Conservation (phyloP, 64 coral and sea anemone species). For the Orbicella faveolata region DNA sequence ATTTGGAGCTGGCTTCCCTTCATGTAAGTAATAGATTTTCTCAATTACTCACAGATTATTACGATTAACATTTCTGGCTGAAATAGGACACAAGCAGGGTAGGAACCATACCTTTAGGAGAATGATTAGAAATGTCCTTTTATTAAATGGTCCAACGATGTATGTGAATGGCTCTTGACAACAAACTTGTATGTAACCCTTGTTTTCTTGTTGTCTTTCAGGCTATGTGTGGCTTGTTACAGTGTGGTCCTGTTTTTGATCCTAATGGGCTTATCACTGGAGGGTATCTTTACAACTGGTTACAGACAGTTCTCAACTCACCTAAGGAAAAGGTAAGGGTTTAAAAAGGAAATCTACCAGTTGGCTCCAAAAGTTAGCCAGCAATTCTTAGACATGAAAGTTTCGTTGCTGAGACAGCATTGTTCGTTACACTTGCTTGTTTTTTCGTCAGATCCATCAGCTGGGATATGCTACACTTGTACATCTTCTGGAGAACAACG, state of each 20-base stretch:
- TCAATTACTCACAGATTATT: no score
- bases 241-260: constrained; percentile 93
- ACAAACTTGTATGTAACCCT: neutral
- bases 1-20: constrained; percentile 92
- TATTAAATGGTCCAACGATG: no score
- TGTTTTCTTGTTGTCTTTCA: constrained; percentile 32
- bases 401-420: no score
- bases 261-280: constrained; percentile 56
- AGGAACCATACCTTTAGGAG: no score
- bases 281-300: constrained; percentile 94
- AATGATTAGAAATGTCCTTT: no score
- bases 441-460: constrained; percentile 73
- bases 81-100: no score
- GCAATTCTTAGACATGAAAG: no score
- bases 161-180: no score
- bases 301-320: constrained; percentile 84
- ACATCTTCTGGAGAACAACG: constrained; percentile 84
- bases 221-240: constrained; percentile 92
- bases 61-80: no score
- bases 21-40: constrained; percentile 53
- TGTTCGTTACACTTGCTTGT: neutral
- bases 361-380: no score
- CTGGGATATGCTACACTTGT: constrained; percentile 85
- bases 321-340: constrained; percentile 86
- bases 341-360: neutral